Base-by-base conservation (phyloP, 64 coral and sea anemone species). In the Actinia equina region DNA sequence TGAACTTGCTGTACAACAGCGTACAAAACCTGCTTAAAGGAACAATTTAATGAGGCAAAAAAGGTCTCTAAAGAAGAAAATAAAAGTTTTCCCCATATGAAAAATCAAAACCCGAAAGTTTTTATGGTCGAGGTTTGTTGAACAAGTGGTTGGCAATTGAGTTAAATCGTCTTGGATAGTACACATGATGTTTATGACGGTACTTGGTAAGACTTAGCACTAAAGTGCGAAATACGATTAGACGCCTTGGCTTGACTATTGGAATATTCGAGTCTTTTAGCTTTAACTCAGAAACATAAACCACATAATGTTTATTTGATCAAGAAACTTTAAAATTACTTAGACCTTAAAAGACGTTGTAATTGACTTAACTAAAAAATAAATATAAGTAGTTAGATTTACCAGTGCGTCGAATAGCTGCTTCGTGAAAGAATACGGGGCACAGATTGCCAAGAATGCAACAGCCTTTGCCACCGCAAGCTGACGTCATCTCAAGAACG, bases 371-470 rank as follows among this genome's bases (percentile, higher is more conserved):
- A 74, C 9, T 37, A 15, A 26, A 74, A 74, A 13, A 74, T 15
- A 65, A 20, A 23, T 23, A 23, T 23, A 65, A 5, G 2, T 12
- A 57, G 7, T 20, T 65, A 51, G 52, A 81, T 49, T 81, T 81
- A 81, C 78, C 78, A 3, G 69, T 41, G 14, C 69, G 69, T 74
- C 69, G 69, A 74, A 74, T 30, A 30, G 69, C 26, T 27, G 69
- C 69, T 30, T 74, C 49, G 5, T 81, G 78, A 12, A 49, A 52
- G 18, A 81, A 20, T n/a, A 97, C 26, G 1, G 94, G 91, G 49
- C 94, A 93, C 5, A 97, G 88, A 22, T 62, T 93, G 79, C 94
- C 94, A 85, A 97, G 85, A 63, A 90, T 71, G 71, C 94, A 97
- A 43, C 58, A 53, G 20, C 76, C 90, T 41, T 30, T 82, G 85